Evolutionary conservation across 2,113 vertebrate genomes (phyloP), one percentile per base, ranked within the genome.

Genomic region (Plestiodon gilberti): DNA sequence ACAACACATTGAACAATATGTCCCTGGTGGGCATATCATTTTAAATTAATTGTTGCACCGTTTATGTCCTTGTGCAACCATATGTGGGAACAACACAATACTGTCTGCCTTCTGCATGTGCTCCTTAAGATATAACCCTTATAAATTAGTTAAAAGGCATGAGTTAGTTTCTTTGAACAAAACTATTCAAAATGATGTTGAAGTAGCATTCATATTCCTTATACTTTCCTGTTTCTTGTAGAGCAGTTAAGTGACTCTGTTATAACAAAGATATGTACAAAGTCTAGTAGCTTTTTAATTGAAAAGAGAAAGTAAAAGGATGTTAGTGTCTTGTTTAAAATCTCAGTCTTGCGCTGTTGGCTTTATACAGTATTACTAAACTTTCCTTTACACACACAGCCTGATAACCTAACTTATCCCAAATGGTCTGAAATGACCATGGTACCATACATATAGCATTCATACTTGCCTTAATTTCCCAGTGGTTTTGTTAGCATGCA

Each of bases 401-500:
- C 55, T 55, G 35, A 74, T 57, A 17, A 17, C 52, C 33, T 20
- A 61, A 74, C 35, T 40, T 38, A 71, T 62, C 9, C 62, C 62
- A 84, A 18, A 55, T 85, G 48, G 25, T n/a, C 52, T 78, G 33
- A 35, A 9, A 25, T 43, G 5, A 30, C 17, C 18, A 30, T 84
- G 52, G 64, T 38, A 69, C 8, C 78, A 62, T 30, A n/a, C n/a
- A n/a, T 59, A 43, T 55, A 61, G 43, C 30, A 43, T 43, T 74
- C 71, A 62, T n/a, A 70, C 28, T 70, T 78, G 14, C 62, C 14
- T 64, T 25, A 25, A 82, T 70, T 82, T 82, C 65, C 30, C 35
- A 33, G 20, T 65, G 9, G 67, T 57, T 82, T 57, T 71, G 38
- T 20, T 62, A 77, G 55, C 73, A 38, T 0, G 0, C 62, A 81